These are phyloP conservation scores for Aphelenchoides fujianensis DNA, from an alignment of 1,140 invertebrate species.

Conservation along the genomic window DNA sequence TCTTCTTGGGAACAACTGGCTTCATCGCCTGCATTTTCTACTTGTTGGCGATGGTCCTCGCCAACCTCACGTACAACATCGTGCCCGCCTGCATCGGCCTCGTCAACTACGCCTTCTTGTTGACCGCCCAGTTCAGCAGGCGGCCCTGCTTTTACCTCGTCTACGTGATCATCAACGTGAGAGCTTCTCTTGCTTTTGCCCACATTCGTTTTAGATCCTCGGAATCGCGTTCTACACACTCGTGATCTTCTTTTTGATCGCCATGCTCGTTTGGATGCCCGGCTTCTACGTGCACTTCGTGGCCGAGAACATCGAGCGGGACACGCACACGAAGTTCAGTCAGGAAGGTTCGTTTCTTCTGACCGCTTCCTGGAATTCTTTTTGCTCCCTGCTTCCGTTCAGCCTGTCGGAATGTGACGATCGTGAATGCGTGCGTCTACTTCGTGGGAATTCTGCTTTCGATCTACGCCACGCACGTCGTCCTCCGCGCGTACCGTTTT, in stretches of 20 bases:
- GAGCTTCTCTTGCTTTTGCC: not conserved
- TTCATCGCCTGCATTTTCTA: constrained; percentile 8
- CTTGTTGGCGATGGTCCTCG: not conserved
- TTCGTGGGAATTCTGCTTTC: not conserved
- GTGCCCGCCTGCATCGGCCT: not conserved
- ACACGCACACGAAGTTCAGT: constrained; percentile 12
- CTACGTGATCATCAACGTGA: not conserved
- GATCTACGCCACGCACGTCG: not conserved
- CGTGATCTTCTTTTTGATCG: not conserved
- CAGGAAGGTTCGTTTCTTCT: not conserved
- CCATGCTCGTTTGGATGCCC: constrained; percentile 3
- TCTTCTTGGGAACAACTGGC: not conserved
- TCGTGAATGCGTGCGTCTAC: not conserved
- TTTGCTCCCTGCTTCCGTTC: too few relatives aligned
- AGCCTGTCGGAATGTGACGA: constrained; percentile 1
- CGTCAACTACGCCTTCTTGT: not conserved
- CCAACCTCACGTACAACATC: constrained; percentile 2
- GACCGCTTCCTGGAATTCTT: not conserved
- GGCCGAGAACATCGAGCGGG: constrained; percentile 9
- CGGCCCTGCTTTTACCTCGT: constrained; percentile 4
- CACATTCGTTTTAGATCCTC: not conserved
- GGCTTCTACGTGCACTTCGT: not conserved
- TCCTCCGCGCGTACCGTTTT: not conserved
- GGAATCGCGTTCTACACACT: constrained; percentile 5
- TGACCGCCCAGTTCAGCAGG: not conserved